These are phyloP conservation scores for Drosophila sulfurigaster DNA, from an alignment of 1,140 invertebrate genomes.

Conservation along the genomic window DNA sequence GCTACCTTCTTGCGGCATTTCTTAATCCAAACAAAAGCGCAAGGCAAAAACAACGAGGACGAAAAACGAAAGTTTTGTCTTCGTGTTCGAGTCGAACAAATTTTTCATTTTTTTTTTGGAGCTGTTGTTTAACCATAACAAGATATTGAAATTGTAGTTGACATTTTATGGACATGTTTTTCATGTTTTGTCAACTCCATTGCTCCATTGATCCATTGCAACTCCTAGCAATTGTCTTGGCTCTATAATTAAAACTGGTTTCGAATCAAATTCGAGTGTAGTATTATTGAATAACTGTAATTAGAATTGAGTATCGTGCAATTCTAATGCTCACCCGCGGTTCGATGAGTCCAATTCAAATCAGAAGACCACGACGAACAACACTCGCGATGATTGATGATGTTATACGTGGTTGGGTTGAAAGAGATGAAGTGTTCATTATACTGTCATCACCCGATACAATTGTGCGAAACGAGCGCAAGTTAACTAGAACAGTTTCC, in stretches of 20 bases:
- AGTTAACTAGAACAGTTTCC: slow-evolving; percentile 36
- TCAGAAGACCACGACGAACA: slow-evolving; percentile 2
- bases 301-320: slow-evolving; percentile 67
- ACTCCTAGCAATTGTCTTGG: background rate
- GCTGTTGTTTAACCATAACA: slow-evolving; percentile 10
- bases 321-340: slow-evolving; percentile 44
- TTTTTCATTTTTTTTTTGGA: slow-evolving; percentile 7
- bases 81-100: slow-evolving; percentile 15
- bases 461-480: slow-evolving; percentile 56
- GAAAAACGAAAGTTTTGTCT: slow-evolving; percentile 73
- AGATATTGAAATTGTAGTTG: slow-evolving; percentile 21
- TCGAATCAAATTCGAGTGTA: slow-evolving; percentile 12
- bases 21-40: slow-evolving; percentile 28
- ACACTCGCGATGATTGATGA: slow-evolving; percentile 69
- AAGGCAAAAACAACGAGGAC: slow-evolving; percentile 14
- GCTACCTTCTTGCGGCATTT: slow-evolving; percentile 18
- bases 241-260: slow-evolving; percentile 45
- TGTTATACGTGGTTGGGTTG: slow-evolving; percentile 10
- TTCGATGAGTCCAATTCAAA: slow-evolving; percentile 55
- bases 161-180: slow-evolving; percentile 38
- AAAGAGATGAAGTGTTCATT: slow-evolving; percentile 57
- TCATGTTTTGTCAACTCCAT: slow-evolving; percentile 33
- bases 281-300: slow-evolving; percentile 71
- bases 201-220: background rate
- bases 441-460: slow-evolving; percentile 69